Conservation (phyloP, 2,113 vertebrate species). For the Willisornis vidua region DNA sequence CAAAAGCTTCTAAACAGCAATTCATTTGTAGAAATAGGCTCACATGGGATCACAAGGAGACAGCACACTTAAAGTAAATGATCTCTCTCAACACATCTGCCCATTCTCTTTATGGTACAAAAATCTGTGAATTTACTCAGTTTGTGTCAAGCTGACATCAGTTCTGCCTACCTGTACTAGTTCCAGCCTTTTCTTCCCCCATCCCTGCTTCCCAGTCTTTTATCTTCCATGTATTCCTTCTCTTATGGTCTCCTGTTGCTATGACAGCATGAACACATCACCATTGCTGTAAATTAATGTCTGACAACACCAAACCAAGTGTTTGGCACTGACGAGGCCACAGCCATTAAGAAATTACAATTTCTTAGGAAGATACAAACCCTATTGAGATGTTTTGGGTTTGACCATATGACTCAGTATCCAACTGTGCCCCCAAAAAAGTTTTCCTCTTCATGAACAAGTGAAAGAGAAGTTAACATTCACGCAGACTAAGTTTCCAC, state of each 20-base stretch:
- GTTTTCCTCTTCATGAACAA: neutral
- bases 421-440: neutral
- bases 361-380: neutral
- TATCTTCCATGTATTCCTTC: neutral
- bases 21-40: slow-evolving; percentile 20
- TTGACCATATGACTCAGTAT: neutral
- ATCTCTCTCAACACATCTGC: neutral
- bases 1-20: neutral
- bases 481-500: neutral
- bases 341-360: neutral
- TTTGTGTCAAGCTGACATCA: neutral
- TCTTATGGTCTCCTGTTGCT: neutral
- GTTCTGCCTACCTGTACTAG: neutral
- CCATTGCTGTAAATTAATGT: neutral
- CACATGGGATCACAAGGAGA: neutral
- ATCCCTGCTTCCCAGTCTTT: neutral
- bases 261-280: neutral
- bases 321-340: neutral
- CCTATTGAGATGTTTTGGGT: neutral
- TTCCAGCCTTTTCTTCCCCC: neutral
- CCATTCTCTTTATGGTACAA: neutral
- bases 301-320: neutral
- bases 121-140: neutral
- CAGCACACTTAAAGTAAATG: neutral
- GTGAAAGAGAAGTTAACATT: neutral